Evolutionary conservation across 2,888 invertebrate species (phyloP).

Genomic region (Lasioglossum calceatum): DNA sequence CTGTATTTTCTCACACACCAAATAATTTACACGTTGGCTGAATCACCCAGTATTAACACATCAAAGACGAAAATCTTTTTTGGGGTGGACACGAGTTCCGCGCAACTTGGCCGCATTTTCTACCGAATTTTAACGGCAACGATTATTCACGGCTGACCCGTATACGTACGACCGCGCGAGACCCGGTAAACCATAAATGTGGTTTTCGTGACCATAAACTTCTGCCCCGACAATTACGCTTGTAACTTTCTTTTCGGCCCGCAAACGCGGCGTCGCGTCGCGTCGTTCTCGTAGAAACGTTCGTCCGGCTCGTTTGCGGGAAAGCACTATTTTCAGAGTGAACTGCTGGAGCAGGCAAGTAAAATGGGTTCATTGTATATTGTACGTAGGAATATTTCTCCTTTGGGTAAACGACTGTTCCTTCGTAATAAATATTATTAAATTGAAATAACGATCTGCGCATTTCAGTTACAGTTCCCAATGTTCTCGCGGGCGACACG

Average conservation of each 20-base stretch:
- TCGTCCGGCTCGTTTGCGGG: constrained; percentile 10
- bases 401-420: not conserved
- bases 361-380: constrained; percentile 13
- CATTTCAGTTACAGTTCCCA: not conserved
- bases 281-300: constrained; percentile 14
- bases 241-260: constrained; percentile 52
- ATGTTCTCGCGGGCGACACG: not conserved
- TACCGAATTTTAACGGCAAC: constrained; percentile 48
- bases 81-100: constrained; percentile 9
- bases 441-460: not conserved
- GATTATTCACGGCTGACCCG: constrained; percentile 46
- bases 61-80: constrained; percentile 7
- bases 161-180: constrained; percentile 27
- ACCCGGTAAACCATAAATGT: constrained; percentile 57
- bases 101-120: constrained; percentile 32
- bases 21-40: not conserved
- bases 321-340: constrained; percentile 31
- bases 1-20: not conserved
- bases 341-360: constrained; percentile 12
- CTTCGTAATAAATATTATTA: not conserved
- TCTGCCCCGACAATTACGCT: constrained; percentile 53
- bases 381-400: constrained; percentile 13
- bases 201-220: constrained; percentile 60
- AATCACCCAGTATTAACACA: not conserved
- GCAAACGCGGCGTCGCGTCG: constrained; percentile 7